Conservation (phyloP, 2,888 invertebrate genomes). For the Serrognathus titanus region DNA sequence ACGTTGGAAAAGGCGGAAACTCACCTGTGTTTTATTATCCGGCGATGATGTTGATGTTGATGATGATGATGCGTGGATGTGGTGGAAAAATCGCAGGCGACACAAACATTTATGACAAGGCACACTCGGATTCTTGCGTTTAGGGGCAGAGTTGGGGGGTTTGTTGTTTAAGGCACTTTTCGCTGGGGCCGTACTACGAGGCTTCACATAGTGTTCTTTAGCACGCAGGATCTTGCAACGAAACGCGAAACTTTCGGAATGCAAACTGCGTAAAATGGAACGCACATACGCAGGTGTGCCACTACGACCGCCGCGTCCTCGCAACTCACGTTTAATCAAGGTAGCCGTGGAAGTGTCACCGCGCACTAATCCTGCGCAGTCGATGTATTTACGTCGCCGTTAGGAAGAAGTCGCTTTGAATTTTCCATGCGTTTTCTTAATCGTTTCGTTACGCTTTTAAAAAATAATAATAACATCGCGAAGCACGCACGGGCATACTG, state of each 20-base stretch:
- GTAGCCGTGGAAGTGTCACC: slow-evolving; percentile 17
- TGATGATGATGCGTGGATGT: slow-evolving; percentile 11
- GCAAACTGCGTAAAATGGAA: slow-evolving; percentile 13
- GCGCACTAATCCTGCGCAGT: slow-evolving; percentile 17
- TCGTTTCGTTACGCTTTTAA: too few relatives aligned
- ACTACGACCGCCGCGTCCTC: slow-evolving; percentile 28
- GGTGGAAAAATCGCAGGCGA: slow-evolving; percentile 31
- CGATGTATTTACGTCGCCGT: slow-evolving; percentile 1
- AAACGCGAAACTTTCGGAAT: slow-evolving; percentile 12
- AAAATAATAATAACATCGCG: too few relatives aligned
- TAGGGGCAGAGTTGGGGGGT: not conserved
- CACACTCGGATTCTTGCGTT: not conserved
- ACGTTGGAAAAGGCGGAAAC: slow-evolving; percentile 10
- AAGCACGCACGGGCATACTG: too few relatives aligned
- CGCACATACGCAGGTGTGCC: slow-evolving; percentile 27
- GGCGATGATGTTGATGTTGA: not conserved
- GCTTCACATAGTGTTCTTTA: slow-evolving; percentile 12
- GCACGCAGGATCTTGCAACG: slow-evolving; percentile 3
- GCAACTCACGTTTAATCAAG: slow-evolving; percentile 29
- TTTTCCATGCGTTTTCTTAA: not conserved
- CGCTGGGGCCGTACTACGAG: not conserved
- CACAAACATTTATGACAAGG: slow-evolving; percentile 17
- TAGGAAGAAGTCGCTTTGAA: slow-evolving; percentile 1
- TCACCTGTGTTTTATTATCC: slow-evolving; percentile 37
- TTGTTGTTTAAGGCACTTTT: slow-evolving; percentile 21